Evolutionary conservation across 2,888 invertebrate genomes (phyloP).

Genomic region (Athrips mouffetella): DNA sequence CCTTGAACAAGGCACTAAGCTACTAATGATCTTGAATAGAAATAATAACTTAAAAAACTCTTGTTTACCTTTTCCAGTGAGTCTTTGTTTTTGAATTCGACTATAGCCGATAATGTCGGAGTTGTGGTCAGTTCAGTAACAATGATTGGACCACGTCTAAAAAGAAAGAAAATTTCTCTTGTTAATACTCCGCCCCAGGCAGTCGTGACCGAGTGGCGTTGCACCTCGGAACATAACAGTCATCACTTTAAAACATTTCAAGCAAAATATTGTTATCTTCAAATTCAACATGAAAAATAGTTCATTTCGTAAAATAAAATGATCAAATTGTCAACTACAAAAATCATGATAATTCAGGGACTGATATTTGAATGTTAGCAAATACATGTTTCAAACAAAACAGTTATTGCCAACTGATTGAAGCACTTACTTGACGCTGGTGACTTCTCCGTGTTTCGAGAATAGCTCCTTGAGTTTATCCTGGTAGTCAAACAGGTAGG

Average conservation of each 20-base stretch:
- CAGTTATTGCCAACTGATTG: conserved; percentile 13
- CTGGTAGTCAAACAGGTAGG: conserved; percentile 71
- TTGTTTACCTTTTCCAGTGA: conserved; percentile 75
- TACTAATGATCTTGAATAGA: conserved; percentile 34
- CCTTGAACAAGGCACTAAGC: conserved; percentile 34
- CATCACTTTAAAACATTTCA: conserved; percentile 16
- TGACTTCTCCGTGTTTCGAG: conserved; percentile 68
- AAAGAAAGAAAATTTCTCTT: conserved; percentile 73
- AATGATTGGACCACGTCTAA: conserved; percentile 79
- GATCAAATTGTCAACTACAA: conserved; percentile 27
- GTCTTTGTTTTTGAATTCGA: conserved; percentile 79
- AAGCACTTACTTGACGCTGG: conserved; percentile 60
- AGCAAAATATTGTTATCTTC: conserved; percentile 21
- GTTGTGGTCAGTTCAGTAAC: conserved; percentile 78
- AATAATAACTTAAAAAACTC: conserved; percentile 68
- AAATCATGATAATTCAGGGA: conserved; percentile 44
- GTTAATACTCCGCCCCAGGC: conserved; percentile 66
- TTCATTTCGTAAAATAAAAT: conserved; percentile 28
- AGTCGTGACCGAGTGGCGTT: conserved; percentile 45
- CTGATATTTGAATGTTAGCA: conserved; percentile 76
- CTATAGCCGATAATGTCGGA: conserved; percentile 78
- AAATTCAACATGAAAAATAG: too few relatives aligned
- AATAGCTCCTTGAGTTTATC: conserved; percentile 72
- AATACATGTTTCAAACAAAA: conserved; percentile 32
- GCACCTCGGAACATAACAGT: conserved; percentile 48